A percentile compares a stretch with the other conserved stretches of the same genome.
phyloP scores from a whole-genome alignment of 1,140 invertebrate genomes.

The Formica selysi region DNA sequence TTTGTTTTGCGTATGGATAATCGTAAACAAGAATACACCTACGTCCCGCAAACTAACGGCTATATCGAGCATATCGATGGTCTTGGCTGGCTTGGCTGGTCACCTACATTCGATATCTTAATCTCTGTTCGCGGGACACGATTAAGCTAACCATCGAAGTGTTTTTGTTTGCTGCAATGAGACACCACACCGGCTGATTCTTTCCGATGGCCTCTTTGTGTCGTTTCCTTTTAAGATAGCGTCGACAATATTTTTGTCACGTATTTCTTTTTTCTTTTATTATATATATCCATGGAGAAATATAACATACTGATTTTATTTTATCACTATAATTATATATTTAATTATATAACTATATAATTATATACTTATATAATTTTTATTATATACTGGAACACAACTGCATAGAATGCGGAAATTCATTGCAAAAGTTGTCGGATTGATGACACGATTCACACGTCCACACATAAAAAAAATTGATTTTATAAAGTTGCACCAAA shows the following conservation, averaged over 20 bases:
- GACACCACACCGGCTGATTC: conserved; percentile 8
- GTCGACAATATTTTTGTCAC: conserved; percentile 19
- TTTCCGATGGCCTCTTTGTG: background rate
- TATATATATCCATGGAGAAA: background rate
- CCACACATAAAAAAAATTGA: background rate
- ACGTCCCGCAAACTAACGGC: conserved; percentile 72
- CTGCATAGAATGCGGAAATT: conserved; percentile 19
- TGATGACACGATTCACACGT: background rate
- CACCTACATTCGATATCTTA: conserved; percentile 77
- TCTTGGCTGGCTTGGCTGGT: conserved; percentile 64
- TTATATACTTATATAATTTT: no score
- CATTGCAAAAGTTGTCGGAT: conserved; percentile 3
- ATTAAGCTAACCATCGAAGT: conserved; percentile 63
- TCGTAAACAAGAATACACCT: conserved; percentile 58
- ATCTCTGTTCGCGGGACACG: conserved; percentile 58
- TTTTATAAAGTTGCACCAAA: no score
- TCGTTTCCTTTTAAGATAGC: conserved; percentile 27
- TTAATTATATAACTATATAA: background rate
- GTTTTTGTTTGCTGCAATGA: conserved; percentile 63
- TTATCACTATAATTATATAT: background rate
- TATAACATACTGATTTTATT: background rate
- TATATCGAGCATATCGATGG: conserved; percentile 68
- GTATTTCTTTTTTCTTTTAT: background rate
- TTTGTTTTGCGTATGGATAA: conserved; percentile 19
- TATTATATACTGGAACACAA: background rate